These are phyloP conservation scores for Phymorhynchus buccinoides DNA, from an alignment of 1,140 invertebrate genomes.

Conservation along the genomic window DNA sequence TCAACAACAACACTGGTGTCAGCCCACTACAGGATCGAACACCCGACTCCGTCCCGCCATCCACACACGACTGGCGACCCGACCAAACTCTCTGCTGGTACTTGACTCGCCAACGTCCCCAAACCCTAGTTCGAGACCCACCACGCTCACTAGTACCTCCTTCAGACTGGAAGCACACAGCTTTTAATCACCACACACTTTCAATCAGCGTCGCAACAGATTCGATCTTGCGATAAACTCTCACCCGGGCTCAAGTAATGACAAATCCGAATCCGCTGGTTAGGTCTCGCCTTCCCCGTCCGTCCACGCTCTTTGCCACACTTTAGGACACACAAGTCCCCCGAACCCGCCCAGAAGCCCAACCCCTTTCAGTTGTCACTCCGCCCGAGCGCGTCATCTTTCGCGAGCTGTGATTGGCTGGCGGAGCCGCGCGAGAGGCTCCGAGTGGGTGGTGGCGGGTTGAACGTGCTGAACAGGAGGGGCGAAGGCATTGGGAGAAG, in stretches of 20 bases:
- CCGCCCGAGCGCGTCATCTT: constrained; percentile 3
- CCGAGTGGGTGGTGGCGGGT: not conserved
- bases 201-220: constrained; percentile 26
- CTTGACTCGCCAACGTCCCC: not conserved
- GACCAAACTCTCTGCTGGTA: not conserved
- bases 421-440: not conserved
- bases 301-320: not conserved
- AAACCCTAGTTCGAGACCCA: not conserved
- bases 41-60: not conserved
- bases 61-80: not conserved
- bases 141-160: too few species aligned
- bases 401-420: constrained; percentile 11
- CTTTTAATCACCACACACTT: constrained; percentile 24
- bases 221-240: constrained; percentile 26
- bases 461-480: constrained; percentile 6
- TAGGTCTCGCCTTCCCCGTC: not conserved
- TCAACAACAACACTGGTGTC: not conserved
- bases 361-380: constrained; percentile 9
- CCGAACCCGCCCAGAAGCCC: not conserved
- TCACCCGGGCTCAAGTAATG: not conserved
- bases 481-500: not conserved
- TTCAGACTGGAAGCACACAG: not conserved
- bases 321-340: not conserved
- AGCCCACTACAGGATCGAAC: not conserved
- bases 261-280: constrained; percentile 9